Evolutionary conservation across 1,140 invertebrate species (phyloP).

Genomic region (Drosophila obscura): DNA sequence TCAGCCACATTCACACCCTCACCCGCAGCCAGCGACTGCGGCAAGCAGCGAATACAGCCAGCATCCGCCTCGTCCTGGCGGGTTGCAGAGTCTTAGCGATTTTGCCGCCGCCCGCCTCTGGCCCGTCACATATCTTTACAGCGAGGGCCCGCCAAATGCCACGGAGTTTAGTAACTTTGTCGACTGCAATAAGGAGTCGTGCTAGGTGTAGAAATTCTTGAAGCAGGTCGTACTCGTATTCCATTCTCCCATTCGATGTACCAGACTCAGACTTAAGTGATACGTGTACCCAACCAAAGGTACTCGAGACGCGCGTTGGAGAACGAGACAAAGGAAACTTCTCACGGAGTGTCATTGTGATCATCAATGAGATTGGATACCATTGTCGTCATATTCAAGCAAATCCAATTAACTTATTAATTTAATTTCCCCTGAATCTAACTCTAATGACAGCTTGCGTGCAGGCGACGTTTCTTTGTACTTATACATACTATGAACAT

Average conservation of each 20-base stretch:
- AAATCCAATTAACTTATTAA: slow-evolving; percentile 59
- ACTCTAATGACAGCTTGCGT: slow-evolving; percentile 44
- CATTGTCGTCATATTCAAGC: slow-evolving; percentile 42
- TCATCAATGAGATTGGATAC: slow-evolving; percentile 56
- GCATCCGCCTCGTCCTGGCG: slow-evolving; percentile 84
- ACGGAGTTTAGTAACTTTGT: slow-evolving; percentile 84
- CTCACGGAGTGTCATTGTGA: slow-evolving; percentile 33
- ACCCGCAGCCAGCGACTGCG: slow-evolving; percentile 42
- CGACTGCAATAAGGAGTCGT: slow-evolving; percentile 83
- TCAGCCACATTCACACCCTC: slow-evolving; percentile 27
- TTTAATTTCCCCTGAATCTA: slow-evolving; percentile 29
- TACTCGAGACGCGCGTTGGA: slow-evolving; percentile 20
- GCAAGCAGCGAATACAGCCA: slow-evolving; percentile 73
- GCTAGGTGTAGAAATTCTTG: slow-evolving; percentile 52
- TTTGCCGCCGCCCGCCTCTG: slow-evolving; percentile 85
- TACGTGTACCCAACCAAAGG: neutral
- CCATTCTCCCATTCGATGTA: too few relatives aligned
- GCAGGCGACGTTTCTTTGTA: slow-evolving; percentile 37
- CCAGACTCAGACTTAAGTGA: too few relatives aligned
- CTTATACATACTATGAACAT: slow-evolving; percentile 4
- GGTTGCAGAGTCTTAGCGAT: slow-evolving; percentile 83
- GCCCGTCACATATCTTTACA: slow-evolving; percentile 88
- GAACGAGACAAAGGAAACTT: too few relatives aligned
- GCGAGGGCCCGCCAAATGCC: slow-evolving; percentile 86
- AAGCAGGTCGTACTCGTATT: neutral